A percentile compares a stretch with the other conserved stretches of the same genome.
These are phyloP conservation scores for Panzeria rudis DNA, from an alignment of 2,888 invertebrate genomes.

Conservation along the genomic window DNA sequence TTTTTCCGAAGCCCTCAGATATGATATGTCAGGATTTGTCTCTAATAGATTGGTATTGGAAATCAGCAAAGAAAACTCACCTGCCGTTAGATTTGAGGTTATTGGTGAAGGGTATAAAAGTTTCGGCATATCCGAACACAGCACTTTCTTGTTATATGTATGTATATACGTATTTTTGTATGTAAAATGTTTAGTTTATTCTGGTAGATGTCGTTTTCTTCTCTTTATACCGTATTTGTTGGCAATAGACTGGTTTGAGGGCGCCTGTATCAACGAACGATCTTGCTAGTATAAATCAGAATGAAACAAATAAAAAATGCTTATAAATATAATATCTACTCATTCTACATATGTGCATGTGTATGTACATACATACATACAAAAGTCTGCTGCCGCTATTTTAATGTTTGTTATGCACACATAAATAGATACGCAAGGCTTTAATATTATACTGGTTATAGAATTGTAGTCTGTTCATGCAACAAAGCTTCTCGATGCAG, in stretches of 20 bases:
- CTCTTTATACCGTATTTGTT: neutral
- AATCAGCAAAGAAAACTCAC: too few relatives aligned
- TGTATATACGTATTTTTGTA: neutral
- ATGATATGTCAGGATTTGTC: too few relatives aligned
- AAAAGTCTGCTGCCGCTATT: too few relatives aligned
- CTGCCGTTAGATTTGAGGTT: too few relatives aligned
- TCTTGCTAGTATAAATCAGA: conserved; percentile 37
- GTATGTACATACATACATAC: neutral
- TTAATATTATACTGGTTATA: conserved; percentile 18
- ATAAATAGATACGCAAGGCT: neutral
- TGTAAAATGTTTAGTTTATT: neutral
- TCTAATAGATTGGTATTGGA: too few relatives aligned
- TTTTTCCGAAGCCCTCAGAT: too few relatives aligned
- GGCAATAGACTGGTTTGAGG: conserved; percentile 56
- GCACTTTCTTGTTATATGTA: too few relatives aligned
- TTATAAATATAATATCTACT: conserved; percentile 33
- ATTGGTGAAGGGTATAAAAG: too few relatives aligned
- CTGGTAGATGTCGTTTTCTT: neutral
- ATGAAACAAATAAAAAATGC: conserved; percentile 27
- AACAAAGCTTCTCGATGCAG: conserved; percentile 2
- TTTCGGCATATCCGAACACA: too few relatives aligned
- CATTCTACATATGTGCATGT: neutral
- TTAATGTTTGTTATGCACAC: neutral
- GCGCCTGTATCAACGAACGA: conserved; percentile 43
- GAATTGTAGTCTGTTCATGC: neutral